A percentile compares a stretch with the other conserved stretches of the same genome.
Conservation (phyloP, 2,113 vertebrate species). For the Nicator chloris region DNA sequence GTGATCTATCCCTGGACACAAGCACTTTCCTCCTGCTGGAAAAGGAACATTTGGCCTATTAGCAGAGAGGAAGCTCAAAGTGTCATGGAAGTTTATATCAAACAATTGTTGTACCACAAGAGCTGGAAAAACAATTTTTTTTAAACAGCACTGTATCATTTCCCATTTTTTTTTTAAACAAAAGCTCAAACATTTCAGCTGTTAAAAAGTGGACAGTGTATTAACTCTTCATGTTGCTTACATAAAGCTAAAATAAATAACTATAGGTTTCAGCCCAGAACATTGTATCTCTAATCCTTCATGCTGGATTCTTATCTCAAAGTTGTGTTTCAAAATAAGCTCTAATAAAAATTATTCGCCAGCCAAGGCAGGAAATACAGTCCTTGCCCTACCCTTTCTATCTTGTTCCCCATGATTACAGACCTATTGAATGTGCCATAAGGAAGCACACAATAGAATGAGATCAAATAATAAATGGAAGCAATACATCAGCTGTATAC, state of each 20-base stretch:
- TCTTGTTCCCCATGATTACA: constrained; percentile 49
- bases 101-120: constrained; percentile 51
- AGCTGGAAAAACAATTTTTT: constrained; percentile 63
- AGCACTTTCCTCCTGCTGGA: constrained; percentile 47
- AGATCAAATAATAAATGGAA: constrained; percentile 65
- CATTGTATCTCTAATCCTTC: not conserved
- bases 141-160: constrained; percentile 32
- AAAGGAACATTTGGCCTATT: constrained; percentile 50
- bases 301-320: constrained; percentile 19
- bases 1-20: constrained; percentile 36
- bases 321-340: constrained; percentile 28
- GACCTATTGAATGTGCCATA: constrained; percentile 35
- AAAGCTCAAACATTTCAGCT: not conserved
- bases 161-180: constrained; percentile 18
- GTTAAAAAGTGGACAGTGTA: not conserved
- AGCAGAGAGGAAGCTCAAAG: constrained; percentile 55
- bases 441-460: constrained; percentile 48
- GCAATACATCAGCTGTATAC: constrained; percentile 47
- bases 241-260: not conserved
- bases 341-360: constrained; percentile 23
- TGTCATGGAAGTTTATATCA: constrained; percentile 56
- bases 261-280: not conserved
- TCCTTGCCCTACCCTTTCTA: constrained; percentile 58
- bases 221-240: constrained; percentile 37
- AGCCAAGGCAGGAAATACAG: constrained; percentile 61